These are phyloP conservation scores for Amphipyra tragopoginis DNA, from an alignment of 2,888 invertebrate species.

Conservation along the genomic window DNA sequence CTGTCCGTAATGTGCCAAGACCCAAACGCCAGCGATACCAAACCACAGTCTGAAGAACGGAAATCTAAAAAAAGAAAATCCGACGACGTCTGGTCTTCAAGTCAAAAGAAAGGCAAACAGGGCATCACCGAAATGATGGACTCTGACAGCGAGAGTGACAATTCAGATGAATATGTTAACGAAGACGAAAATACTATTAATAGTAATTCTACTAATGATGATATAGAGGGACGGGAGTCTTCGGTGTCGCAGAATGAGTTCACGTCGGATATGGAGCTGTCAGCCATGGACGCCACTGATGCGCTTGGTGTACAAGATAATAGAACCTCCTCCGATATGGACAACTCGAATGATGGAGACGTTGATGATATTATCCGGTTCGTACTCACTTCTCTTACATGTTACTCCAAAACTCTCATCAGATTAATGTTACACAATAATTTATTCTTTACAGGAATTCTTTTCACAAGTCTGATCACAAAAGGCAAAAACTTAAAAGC, in stretches of 20 bases:
- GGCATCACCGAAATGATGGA: slow-evolving; percentile 91
- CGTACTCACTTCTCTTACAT: slow-evolving; percentile 34
- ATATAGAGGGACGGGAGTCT: slow-evolving; percentile 80
- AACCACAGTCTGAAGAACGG: slow-evolving; percentile 80
- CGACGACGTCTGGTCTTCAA: slow-evolving; percentile 90
- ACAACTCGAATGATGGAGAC: slow-evolving; percentile 90
- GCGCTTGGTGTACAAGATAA: slow-evolving; percentile 85
- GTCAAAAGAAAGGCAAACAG: slow-evolving; percentile 90
- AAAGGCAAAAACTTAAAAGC: slow-evolving; percentile 91
- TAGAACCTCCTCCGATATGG: slow-evolving; percentile 89
- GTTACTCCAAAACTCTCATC: slow-evolving; percentile 15
- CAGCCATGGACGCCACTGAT: slow-evolving; percentile 91
- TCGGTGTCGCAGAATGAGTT: slow-evolving; percentile 89
- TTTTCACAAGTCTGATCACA: slow-evolving; percentile 90
- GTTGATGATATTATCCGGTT: slow-evolving; percentile 91
- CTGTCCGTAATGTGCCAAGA: slow-evolving; percentile 84
- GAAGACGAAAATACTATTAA: slow-evolving; percentile 86
- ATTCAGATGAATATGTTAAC: slow-evolving; percentile 82
- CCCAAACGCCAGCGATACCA: slow-evolving; percentile 67
- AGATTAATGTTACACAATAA: slow-evolving; percentile 37
- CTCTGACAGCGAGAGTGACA: slow-evolving; percentile 90
- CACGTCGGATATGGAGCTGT: slow-evolving; percentile 91
- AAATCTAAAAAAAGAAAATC: slow-evolving; percentile 91
- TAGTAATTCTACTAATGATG: slow-evolving; percentile 85
- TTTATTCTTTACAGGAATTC: slow-evolving; percentile 84